These are phyloP conservation scores for Muraenolepis orangiensis DNA, from an alignment of 2,797 vertebrate species.

Conservation along the genomic window DNA sequence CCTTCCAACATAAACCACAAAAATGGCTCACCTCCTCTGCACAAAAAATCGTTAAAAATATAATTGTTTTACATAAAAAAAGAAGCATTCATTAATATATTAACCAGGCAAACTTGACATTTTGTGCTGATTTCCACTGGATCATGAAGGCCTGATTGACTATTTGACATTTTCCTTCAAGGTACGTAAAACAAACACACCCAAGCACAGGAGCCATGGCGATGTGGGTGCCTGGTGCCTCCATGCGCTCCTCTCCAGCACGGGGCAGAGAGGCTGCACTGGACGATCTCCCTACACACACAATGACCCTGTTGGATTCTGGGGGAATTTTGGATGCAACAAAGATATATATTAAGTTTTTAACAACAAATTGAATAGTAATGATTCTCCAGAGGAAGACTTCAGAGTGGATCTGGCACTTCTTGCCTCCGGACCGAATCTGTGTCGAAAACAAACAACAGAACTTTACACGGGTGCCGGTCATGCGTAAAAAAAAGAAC, in stretches of 20 bases:
- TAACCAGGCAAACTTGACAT: conserved; percentile 40
- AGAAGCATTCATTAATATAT: conserved; percentile 29
- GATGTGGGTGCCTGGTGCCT: conserved; percentile 3
- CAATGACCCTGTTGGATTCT: neutral
- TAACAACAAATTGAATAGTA: neutral
- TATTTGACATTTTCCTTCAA: conserved; percentile 33
- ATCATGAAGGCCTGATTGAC: conserved; percentile 28
- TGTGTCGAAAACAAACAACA: conserved; percentile 15
- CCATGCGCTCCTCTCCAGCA: neutral
- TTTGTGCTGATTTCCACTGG: conserved; percentile 59
- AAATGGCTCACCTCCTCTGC: conserved; percentile 36
- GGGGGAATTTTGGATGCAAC: neutral
- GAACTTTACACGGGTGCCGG: conserved; percentile 36
- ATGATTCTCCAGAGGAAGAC: neutral
- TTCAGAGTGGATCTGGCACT: conserved; percentile 14
- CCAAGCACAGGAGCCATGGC: neutral
- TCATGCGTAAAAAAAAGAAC: conserved; percentile 53
- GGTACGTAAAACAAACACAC: conserved; percentile 9
- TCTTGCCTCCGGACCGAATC: conserved; percentile 36
- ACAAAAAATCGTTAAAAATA: conserved; percentile 24
- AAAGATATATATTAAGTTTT: too few relatives aligned
- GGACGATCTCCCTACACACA: neutral
- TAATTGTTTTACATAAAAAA: conserved; percentile 47
- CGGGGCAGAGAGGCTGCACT: neutral
- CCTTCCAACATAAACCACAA: conserved; percentile 35